Base-by-base conservation (phyloP, 1,140 invertebrate species). In the Diploscapter pachys region DNA sequence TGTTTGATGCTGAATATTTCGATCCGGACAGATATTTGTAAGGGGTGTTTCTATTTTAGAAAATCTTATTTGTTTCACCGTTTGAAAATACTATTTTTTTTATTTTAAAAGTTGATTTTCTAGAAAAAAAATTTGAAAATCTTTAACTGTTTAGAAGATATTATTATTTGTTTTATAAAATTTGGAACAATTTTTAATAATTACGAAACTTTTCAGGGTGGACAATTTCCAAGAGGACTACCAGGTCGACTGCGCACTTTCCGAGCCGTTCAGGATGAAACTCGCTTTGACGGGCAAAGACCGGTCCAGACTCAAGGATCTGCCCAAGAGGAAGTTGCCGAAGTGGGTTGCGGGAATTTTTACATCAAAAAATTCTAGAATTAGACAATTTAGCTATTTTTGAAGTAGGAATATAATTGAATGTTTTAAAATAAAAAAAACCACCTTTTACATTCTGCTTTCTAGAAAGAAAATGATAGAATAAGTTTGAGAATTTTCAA, bases 171-270 rank as follows among this genome's bases (percentile, higher is more conserved):
- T 48, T 64, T 63, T 53, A 57, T 8, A 11, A 8, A 66, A 8
- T 6, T 49, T 31, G 31, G 31, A 31, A 9, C 52, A 71, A 8
- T 61, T 62, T 76, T 69, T 76, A 49, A 63, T 59, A 53, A 8
- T 8, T 49, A 54, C 56, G 11, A 6, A 6, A 8, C 8, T 52
- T 76, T 76, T 11, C 57, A 76, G 75, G 51, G 65, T 56, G 2
- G 75, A 76, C 56, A 72, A 63, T 13, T 57, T 76, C 51, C 63
- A 76, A 63, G 63, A 69, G n/a, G 75, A 71, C n/a, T 53, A 71
- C 11, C 50, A 65, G 8, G 53, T 76, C 9, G 50, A 48, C 9
- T n/a, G 53, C 48, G 49, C 72, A 6, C 54, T 71, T 64, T 49
- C 11, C 3, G 50, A 53, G 5, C 4, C 13, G 4, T 67, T 67